Evolutionary conservation across 2,888 invertebrate genomes (phyloP).

Genomic region (Eupithecia centaureata): DNA sequence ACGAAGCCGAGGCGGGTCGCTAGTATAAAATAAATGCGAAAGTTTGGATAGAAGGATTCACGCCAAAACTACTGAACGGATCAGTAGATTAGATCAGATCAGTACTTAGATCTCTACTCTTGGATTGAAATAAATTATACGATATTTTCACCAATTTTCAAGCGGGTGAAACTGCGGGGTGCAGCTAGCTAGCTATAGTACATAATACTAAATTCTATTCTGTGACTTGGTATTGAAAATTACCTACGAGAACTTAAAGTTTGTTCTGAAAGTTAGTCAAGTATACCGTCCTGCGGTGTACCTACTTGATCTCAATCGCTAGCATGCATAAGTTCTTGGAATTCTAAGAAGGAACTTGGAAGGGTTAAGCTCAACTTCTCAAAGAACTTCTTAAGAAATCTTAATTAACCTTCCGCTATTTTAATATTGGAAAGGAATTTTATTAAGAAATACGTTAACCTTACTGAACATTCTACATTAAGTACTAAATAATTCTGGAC

Average conservation of each 20-base stretch:
- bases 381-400: neutral
- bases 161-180: neutral
- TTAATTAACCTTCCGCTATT: slow-evolving; percentile 3
- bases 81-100: too few species aligned
- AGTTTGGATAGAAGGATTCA: neutral
- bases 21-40: neutral
- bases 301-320: neutral
- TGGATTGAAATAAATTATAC: neutral
- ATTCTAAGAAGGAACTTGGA: neutral
- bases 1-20: too few species aligned
- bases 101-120: too few species aligned
- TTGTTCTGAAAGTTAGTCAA: neutral
- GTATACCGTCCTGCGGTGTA: neutral
- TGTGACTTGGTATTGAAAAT: neutral
- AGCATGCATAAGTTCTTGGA: neutral
- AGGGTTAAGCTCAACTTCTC: slow-evolving; percentile 5
- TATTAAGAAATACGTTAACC: too few species aligned
- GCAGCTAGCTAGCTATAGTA: neutral
- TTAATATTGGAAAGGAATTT: too few species aligned
- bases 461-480: too few species aligned
- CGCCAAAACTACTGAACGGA: neutral
- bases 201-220: neutral
- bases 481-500: too few species aligned
- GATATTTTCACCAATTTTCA: too few species aligned
- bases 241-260: neutral